Evolutionary conservation across 2,797 vertebrate species (phyloP).

Genomic region (Acanthornis magna): DNA sequence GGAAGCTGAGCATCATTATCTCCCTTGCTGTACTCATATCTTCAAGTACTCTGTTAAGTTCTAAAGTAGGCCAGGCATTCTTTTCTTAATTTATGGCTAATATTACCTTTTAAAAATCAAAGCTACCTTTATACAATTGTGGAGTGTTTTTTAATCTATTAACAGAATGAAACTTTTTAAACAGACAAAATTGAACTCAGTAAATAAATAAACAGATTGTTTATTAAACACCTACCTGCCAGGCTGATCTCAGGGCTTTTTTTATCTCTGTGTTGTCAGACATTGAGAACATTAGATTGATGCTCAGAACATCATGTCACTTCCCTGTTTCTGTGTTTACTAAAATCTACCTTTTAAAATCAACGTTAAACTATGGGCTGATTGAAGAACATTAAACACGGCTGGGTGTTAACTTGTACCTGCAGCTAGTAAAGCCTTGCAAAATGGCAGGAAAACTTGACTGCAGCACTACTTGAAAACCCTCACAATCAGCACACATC

Average conservation of each 20-base stretch:
- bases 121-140: background rate
- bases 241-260: background rate
- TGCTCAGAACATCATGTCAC: background rate
- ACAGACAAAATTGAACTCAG: background rate
- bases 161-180: background rate
- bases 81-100: background rate
- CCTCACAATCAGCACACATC: background rate
- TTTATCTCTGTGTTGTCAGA: background rate
- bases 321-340: background rate
- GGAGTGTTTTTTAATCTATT: rapidly evolving
- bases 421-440: background rate
- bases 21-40: background rate
- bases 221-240: background rate
- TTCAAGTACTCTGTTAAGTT: background rate
- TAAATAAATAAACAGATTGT: background rate
- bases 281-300: background rate
- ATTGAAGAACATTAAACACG: background rate
- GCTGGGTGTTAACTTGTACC: background rate
- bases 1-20: background rate
- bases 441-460: background rate
- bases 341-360: background rate
- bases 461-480: background rate
- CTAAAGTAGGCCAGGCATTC: background rate
- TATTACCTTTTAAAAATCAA: background rate
- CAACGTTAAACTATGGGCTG: background rate